These are phyloP conservation scores for Atrina japonica DNA, from an alignment of 2,888 invertebrate genomes.

Conservation along the genomic window DNA sequence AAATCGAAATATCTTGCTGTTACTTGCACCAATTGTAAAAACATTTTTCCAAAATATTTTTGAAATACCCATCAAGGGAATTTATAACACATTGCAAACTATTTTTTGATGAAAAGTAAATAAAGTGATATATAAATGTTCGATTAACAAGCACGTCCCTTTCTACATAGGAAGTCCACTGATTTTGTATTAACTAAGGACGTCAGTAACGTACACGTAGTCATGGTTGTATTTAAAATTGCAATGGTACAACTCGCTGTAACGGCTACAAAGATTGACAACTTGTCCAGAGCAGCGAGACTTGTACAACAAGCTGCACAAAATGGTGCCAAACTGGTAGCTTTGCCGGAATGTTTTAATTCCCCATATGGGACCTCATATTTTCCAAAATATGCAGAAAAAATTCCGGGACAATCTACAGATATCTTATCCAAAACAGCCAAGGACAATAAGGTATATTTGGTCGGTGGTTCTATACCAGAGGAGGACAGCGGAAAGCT, in stretches of 20 bases:
- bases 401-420: slow-evolving; percentile 90
- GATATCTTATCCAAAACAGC: slow-evolving; percentile 88
- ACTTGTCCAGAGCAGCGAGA: slow-evolving; percentile 87
- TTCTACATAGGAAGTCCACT: too few relatives aligned
- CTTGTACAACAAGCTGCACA: slow-evolving; percentile 87
- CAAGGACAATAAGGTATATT: slow-evolving; percentile 87
- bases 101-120: too few relatives aligned
- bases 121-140: too few relatives aligned
- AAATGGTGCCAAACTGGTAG: slow-evolving; percentile 85
- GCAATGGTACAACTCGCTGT: slow-evolving; percentile 93
- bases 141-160: too few relatives aligned
- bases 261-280: slow-evolving; percentile 87
- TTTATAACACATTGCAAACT: too few relatives aligned
- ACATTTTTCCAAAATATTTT: too few relatives aligned
- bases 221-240: slow-evolving; percentile 83
- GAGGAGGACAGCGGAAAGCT: slow-evolving; percentile 86
- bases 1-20: too few relatives aligned
- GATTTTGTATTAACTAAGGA: too few relatives aligned
- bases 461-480: slow-evolving; percentile 95
- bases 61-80: too few relatives aligned
- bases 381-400: slow-evolving; percentile 93
- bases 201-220: too few relatives aligned
- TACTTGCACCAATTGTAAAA: too few relatives aligned
- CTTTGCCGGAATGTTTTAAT: slow-evolving; percentile 95
- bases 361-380: slow-evolving; percentile 91